Evolutionary conservation across 2,797 vertebrate genomes (phyloP).

Genomic region (Sebastes oblongus): DNA sequence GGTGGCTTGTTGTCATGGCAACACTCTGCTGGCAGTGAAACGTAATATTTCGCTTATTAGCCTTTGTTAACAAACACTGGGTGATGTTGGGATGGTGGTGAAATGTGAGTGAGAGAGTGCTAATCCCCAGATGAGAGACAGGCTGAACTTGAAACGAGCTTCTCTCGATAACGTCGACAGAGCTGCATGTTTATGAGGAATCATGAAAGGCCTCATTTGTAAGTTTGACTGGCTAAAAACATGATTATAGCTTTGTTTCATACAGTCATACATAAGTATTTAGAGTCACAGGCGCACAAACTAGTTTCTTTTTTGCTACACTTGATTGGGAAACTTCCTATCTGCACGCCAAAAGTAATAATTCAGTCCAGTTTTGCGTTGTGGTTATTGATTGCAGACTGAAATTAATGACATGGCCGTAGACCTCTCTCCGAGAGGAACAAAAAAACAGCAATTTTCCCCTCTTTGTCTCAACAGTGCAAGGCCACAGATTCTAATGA

Average conservation of each 20-base stretch:
- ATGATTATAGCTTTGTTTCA: not conserved
- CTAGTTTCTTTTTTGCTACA: not conserved
- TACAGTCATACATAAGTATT: not conserved
- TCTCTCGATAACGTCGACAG: not conserved
- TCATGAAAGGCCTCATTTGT: constrained; percentile 30
- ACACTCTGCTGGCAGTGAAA: constrained; percentile 94
- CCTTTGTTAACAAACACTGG: constrained; percentile 62
- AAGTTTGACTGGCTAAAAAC: constrained; percentile 22
- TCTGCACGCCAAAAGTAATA: not conserved
- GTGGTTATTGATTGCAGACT: not conserved
- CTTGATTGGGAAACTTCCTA: not conserved
- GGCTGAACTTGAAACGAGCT: constrained; percentile 24
- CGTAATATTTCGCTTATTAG: constrained; percentile 86
- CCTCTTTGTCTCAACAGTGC: not conserved
- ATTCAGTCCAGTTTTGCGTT: not conserved
- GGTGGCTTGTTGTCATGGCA: constrained; percentile 98
- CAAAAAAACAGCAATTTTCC: not conserved
- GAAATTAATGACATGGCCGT: not conserved
- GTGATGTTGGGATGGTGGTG: constrained; percentile 48
- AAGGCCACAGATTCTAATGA: constrained; percentile 1
- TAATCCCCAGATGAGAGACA: constrained; percentile 45
- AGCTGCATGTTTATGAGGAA: constrained; percentile 8
- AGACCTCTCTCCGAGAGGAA: not conserved
- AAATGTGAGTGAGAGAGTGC: constrained; percentile 28
- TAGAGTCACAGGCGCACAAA: not conserved